phyloP scores from a whole-genome alignment of 2,113 vertebrate genomes.

The Stegostoma tigrinum region DNA sequence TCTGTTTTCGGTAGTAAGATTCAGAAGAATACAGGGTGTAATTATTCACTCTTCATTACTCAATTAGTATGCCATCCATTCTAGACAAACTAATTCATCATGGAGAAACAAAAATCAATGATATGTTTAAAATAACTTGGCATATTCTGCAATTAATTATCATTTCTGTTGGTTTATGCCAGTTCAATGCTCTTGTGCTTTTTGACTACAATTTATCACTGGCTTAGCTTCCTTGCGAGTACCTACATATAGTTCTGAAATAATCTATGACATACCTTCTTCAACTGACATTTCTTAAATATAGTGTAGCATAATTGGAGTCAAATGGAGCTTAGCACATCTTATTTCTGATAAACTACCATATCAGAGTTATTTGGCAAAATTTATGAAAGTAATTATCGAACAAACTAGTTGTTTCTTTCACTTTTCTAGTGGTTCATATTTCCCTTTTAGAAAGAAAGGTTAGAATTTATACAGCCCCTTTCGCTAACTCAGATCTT shows the following conservation, averaged over 20 bases:
- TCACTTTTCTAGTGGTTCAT: background rate
- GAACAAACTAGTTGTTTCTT: background rate
- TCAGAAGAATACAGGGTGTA: background rate
- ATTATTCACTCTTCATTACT: conserved; percentile 14
- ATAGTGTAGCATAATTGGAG: background rate
- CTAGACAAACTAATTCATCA: conserved; percentile 27
- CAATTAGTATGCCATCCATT: background rate
- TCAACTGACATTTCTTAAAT: background rate
- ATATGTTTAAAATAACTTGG: background rate
- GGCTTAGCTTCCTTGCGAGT: background rate
- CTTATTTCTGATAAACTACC: background rate
- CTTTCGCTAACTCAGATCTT: background rate
- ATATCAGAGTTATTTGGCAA: background rate
- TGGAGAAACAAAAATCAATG: background rate
- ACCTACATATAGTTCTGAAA: background rate
- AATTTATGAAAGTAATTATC: background rate
- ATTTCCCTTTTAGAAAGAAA: background rate
- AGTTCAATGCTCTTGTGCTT: background rate
- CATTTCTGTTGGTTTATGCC: conserved; percentile 30
- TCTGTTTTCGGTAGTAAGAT: background rate
- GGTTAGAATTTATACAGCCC: background rate
- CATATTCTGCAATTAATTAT: conserved; percentile 6
- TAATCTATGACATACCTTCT: background rate
- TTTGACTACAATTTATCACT: background rate
- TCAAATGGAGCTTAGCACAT: background rate